Evolutionary conservation across 2,888 invertebrate species (phyloP), one percentile per base, ranked within the genome.

Genomic region (Cylloceria caligata): DNA sequence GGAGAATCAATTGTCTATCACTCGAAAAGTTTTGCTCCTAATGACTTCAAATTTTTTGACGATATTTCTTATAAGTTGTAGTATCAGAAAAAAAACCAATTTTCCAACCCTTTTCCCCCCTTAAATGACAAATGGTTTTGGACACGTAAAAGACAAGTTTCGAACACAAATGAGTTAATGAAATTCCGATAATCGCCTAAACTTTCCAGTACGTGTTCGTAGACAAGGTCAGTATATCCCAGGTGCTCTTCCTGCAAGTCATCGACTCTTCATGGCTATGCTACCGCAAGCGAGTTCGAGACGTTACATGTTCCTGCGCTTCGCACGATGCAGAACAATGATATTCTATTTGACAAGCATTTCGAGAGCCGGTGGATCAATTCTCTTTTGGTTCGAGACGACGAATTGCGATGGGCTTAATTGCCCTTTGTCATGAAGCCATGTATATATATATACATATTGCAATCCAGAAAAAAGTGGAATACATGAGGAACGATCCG

Each of bases 301-400:
- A 88, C 99, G 96, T 93, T 99, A 99, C 99, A 99, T 99, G 93
- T 99, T 99, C 88, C 99, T 96, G 69, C 99, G 95, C 93, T 99
- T 99, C 49, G 99, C 99, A 84, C 99, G 95, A 86, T 99, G 96
- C 76, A 99, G 94, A 1, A 96, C 99, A 87, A 99, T 94, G 84
- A 99, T 99, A 24, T 98, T 99, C 93, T 99, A 99, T 91, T 98
- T 98, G 6, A 99, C 99, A 82, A 99, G 94, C 92, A 98, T 95
- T 91, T 99, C 99, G 86, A 99, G 94, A 1, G 99, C 99, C 91
- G 98, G 95, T 1, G 99, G 99, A 92, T 99, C 99, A 89, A 99
- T 98, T 69, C 99, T 99, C 94, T 99, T 99, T 93, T 99, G 99
- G 93, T 99, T 99, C 91, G 99, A 98, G 6, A 99, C 95, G 16